These are phyloP conservation scores for Lordiphosa clarofinis DNA, from an alignment of 1,140 invertebrate species.

Conservation along the genomic window DNA sequence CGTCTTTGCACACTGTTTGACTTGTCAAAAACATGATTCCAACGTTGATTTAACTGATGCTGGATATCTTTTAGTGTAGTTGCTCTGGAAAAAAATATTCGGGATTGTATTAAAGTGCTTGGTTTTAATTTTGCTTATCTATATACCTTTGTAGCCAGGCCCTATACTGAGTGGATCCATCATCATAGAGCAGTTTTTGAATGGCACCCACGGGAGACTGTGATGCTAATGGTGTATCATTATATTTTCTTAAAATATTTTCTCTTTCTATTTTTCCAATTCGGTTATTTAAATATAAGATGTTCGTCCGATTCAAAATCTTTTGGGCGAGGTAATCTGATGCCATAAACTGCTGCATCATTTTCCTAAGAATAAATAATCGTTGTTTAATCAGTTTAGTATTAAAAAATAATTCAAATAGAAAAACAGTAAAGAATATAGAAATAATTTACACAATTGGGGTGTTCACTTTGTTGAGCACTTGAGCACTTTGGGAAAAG, in stretches of 20 bases:
- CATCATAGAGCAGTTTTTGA: slow-evolving; percentile 31
- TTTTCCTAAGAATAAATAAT: slow-evolving; percentile 20
- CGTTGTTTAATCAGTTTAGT: too few relatives aligned
- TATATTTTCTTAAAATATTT: background rate
- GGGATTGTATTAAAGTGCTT: background rate
- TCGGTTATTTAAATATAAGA: slow-evolving; percentile 9
- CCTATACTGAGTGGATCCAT: slow-evolving; percentile 37
- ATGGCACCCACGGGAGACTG: background rate
- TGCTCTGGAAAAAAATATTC: slow-evolving; percentile 18
- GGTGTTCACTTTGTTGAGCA: too few relatives aligned
- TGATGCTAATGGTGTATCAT: background rate
- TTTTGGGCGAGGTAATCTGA: slow-evolving; percentile 33
- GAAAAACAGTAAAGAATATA: too few relatives aligned
- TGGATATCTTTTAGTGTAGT: slow-evolving; percentile 43
- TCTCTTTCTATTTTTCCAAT: slow-evolving; percentile 17
- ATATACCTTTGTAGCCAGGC: slow-evolving; percentile 38
- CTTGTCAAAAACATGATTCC: background rate
- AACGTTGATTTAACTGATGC: slow-evolving; percentile 11
- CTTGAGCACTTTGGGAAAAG: too few relatives aligned
- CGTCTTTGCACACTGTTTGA: background rate
- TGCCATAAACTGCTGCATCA: slow-evolving; percentile 46
- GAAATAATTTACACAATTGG: too few relatives aligned
- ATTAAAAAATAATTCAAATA: too few relatives aligned
- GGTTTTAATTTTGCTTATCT: background rate
- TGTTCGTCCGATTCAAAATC: slow-evolving; percentile 22